Base-by-base conservation (phyloP, 2,888 invertebrate species). In the Epinotia ramella region DNA sequence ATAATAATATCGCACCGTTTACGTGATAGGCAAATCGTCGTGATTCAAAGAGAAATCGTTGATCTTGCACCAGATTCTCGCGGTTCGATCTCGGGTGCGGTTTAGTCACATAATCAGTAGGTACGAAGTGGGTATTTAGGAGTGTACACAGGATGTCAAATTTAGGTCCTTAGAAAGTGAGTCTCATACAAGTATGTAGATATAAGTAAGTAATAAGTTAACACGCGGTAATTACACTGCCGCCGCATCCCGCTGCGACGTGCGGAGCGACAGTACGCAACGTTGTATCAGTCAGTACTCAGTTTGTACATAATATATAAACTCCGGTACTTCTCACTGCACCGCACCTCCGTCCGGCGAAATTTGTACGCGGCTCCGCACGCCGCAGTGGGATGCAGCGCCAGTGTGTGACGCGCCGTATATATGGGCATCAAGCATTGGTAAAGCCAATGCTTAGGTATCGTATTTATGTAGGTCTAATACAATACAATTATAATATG, bases 21-120 rank as follows among this genome's bases (percentile, higher is more conserved):
- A 62, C 62, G 49, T 73, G 65, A 73, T 69, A 73, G 56, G 68
- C 68, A 73, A 73, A 73, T 69, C 20, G 40, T 65, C 69, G 65
- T 46, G 66, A 76, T 76, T 71, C 71, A 67, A 62, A 71, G 75
- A 75, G 75, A 71, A 75, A 76, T 67, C 76, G 33, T 33, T 57
- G 53, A 72, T 72, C 53, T 60, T 59, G 65, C 66, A 53, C 65
- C 69, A 60, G 70, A 65, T 49, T 76, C 66, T 72, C 66, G 62
- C 18, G 16, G 24, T 40, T 65, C 18, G 59, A 57, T 64, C 59
- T 56, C 62, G 66, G 40, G 11, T 33, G 66, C 56, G 44, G 44
- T 70, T 64, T 59, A 66, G 59, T 62, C 71, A 60, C 40, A 33
- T 9, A 57, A 64, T 44, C 11, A 40, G n/a, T n/a, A n/a, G n/a